phyloP scores from a whole-genome alignment of 2,113 vertebrate genomes.

The Trogon surrucura region DNA sequence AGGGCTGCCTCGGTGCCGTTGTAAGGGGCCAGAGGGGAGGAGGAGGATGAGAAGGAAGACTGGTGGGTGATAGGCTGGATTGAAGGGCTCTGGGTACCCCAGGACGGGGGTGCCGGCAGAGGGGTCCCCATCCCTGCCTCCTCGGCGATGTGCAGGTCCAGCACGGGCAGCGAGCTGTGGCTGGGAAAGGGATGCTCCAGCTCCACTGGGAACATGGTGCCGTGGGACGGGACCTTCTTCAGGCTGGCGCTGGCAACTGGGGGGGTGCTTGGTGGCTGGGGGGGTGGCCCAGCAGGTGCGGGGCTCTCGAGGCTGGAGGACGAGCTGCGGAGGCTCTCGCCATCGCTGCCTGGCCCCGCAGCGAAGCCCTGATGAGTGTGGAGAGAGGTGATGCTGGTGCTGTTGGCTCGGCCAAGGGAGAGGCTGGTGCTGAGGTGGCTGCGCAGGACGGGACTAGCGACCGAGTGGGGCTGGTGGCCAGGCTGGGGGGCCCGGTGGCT shows the following conservation, averaged over 20 bases:
- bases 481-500: constrained; percentile 27
- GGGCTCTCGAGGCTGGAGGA: constrained; percentile 86
- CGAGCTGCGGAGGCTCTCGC: constrained; percentile 86
- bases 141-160: constrained; percentile 81
- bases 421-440: constrained; percentile 68
- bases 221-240: constrained; percentile 81
- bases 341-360: constrained; percentile 77
- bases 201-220: constrained; percentile 76
- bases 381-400: constrained; percentile 76
- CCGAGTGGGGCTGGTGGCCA: constrained; percentile 50
- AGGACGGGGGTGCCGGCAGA: accelerated
- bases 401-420: constrained; percentile 61
- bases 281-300: constrained; percentile 1
- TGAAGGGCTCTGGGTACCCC: background rate
- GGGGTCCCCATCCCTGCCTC: constrained; percentile 30
- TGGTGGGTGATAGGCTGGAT: background rate
- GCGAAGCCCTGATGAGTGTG: constrained; percentile 76
- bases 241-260: constrained; percentile 14
- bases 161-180: constrained; percentile 75
- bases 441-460: constrained; percentile 69
- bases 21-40: background rate
- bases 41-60: constrained; percentile 13
- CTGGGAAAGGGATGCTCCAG: constrained; percentile 48
- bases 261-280: background rate
- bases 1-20: constrained; percentile 41